Evolutionary conservation across 1,140 invertebrate genomes (phyloP).

Genomic region (Stegodyphus dumicola): DNA sequence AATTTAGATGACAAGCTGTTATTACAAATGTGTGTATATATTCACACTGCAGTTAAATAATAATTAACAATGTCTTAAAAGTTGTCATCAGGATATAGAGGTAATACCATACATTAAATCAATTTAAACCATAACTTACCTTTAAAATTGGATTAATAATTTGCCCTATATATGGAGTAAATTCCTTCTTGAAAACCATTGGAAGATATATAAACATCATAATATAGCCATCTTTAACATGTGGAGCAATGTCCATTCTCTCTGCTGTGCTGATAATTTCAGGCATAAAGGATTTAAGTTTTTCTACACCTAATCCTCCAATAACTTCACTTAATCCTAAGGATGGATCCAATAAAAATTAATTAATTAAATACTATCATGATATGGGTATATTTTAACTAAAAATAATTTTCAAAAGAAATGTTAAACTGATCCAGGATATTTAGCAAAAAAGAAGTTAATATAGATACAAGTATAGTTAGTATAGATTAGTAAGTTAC

Average conservation of each 20-base stretch:
- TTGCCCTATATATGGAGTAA: conserved; percentile 95
- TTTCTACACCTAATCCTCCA: conserved; percentile 92
- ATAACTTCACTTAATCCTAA: conserved; percentile 80
- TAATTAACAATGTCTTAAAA: too few relatives aligned
- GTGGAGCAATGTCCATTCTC: conserved; percentile 92
- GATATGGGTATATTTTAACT: too few relatives aligned
- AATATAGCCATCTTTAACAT: conserved; percentile 99
- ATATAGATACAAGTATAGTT: too few relatives aligned
- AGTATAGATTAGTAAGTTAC: too few relatives aligned
- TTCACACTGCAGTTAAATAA: too few relatives aligned
- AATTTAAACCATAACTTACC: conserved; percentile 66
- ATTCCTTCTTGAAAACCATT: conserved; percentile 93
- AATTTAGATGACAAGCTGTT: too few relatives aligned
- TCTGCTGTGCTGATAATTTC: conserved; percentile 97
- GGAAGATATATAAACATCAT: conserved; percentile 99
- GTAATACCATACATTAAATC: background rate
- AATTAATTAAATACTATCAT: too few relatives aligned
- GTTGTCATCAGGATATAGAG: too few relatives aligned
- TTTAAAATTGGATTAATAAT: conserved; percentile 98
- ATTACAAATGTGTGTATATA: too few relatives aligned
- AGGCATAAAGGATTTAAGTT: conserved; percentile 97
- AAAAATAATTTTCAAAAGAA: too few relatives aligned
- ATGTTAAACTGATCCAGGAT: too few relatives aligned
- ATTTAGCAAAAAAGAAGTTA: too few relatives aligned
- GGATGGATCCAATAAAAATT: background rate